Evolutionary conservation across 2,113 vertebrate genomes (phyloP), one percentile per base, ranked within the genome.

Genomic region (Cairina moschata): DNA sequence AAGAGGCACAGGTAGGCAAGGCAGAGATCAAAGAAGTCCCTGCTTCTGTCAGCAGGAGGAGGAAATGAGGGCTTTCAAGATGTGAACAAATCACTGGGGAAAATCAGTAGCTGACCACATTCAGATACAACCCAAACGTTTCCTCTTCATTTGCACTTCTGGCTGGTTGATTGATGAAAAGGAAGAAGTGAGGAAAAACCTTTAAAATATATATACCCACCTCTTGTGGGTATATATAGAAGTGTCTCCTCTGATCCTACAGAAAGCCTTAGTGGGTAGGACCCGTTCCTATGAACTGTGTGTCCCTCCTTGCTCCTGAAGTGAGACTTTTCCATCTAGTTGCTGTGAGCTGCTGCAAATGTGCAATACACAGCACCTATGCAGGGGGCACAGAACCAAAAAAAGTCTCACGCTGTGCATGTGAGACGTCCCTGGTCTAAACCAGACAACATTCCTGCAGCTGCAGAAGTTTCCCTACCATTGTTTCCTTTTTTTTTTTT

Each of bases 321-420:
- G 54, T 1, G 9, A 8, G 48, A 34, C 36, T 52, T 66, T 44
- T 55, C 31, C 22, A 52, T 74, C 40, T 0, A 34, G 56, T 66
- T 32, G 0, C 16, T 0, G 0, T 5, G 22, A 82, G 16, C 68
- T 34, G 2, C 32, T 8, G 52, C 50, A 9, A 23, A 15, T 0
- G 0, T 8, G n/a, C 55, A 25, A 13, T 5, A 12, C 21, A 2
- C 7, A 1, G 40, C 14, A 54, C 44, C 3, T 2, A 69, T 36
- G n/a, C 28, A 8, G 56, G 2, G 6, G 42, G 68, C 2, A 3
- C n/a, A 29, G 54, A 54, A 6, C 17, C 65, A 8, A 13, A n/a
- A 52, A 25, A 4, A 72, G 40, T 31, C 11, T 74, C 58, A 9
- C 26, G 0, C 46, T 13, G 11, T 21, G 38, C 8, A 5, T 3